Evolutionary conservation across 2,113 vertebrate genomes (phyloP), one percentile per base, ranked within the genome.

Genomic region (Redunca redunca): DNA sequence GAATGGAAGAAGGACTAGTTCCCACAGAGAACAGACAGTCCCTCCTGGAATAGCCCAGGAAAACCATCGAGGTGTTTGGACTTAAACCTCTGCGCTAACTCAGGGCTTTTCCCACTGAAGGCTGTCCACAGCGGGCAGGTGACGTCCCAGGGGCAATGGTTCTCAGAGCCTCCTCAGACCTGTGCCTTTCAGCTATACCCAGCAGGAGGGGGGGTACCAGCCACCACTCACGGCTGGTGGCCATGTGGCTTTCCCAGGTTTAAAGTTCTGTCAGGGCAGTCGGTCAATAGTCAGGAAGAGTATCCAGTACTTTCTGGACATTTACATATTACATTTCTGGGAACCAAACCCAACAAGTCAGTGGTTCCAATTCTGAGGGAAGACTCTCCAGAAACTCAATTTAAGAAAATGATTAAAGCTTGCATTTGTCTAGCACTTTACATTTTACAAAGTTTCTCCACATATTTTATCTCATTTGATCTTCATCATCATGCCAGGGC

Each of bases 251-350:
- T 90, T 17, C 12, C 43, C 16, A n/a, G 62, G 52, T 71, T 67
- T 86, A 71, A 74, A 52, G 55, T 84, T 80, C 58, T 52, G 50
- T 71, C 48, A 16, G 40, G 48, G 40, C 80, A 46, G 33, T 36
- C 6, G 11, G 25, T 89, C 85, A 48, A 9, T 23, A 46, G n/a
- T 23, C 83, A 11, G 57, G 11, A 64, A 58, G 53, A 85, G 58
- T 50, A 57, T 62, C 88, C 30, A 21, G 74, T 14, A 71, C 48
- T 85, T 94, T 77, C 88, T 91, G 85, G 84, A 90, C 53, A 80
- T 84, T 94, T 86, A 67, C 85, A 77, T 30, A n/a, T 64, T 84
- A 50, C 53, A 57, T 83, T 94, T 96, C 95, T 97, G 93, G 93
- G 85, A 96, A 91, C 50, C 55, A 90, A 95, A 91, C 82, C 78